Conservation (phyloP, 2,113 vertebrate species). For the Scomber scombrus region DNA sequence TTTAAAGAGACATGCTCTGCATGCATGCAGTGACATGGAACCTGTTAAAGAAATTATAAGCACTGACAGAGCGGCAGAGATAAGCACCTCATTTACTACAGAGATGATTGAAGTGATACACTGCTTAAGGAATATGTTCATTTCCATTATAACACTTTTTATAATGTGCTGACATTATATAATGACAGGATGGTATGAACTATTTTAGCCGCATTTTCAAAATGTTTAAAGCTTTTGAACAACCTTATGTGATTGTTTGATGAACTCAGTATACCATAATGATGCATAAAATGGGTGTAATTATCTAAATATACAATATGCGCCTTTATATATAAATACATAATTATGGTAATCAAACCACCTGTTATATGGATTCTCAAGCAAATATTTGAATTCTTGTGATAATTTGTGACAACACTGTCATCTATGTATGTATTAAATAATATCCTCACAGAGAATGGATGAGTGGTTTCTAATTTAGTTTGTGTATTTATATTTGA, state of each 20-base stretch:
- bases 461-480: too few relatives aligned
- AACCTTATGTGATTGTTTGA: not conserved
- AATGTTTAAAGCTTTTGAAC: not conserved
- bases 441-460: not conserved
- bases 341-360: too few relatives aligned
- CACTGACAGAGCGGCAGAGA: conserved; percentile 38
- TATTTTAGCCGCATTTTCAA: not conserved
- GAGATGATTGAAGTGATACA: conserved; percentile 48
- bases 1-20: conserved; percentile 63
- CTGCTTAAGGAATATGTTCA: conserved; percentile 12
- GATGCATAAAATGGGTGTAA: too few relatives aligned
- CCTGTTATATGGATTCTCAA: too few relatives aligned
- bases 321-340: too few relatives aligned
- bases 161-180: too few relatives aligned
- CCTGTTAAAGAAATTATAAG: conserved; percentile 65
- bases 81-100: conserved; percentile 43
- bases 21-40: conserved; percentile 40
- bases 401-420: too few relatives aligned
- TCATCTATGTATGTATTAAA: too few relatives aligned
- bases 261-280: not conserved
- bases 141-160: conserved; percentile 17
- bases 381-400: too few relatives aligned
- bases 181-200: not conserved
- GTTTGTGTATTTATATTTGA: too few relatives aligned
- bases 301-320: too few relatives aligned